phyloP scores from a whole-genome alignment of 2,888 invertebrate species.

The Leucophenga maculata region DNA sequence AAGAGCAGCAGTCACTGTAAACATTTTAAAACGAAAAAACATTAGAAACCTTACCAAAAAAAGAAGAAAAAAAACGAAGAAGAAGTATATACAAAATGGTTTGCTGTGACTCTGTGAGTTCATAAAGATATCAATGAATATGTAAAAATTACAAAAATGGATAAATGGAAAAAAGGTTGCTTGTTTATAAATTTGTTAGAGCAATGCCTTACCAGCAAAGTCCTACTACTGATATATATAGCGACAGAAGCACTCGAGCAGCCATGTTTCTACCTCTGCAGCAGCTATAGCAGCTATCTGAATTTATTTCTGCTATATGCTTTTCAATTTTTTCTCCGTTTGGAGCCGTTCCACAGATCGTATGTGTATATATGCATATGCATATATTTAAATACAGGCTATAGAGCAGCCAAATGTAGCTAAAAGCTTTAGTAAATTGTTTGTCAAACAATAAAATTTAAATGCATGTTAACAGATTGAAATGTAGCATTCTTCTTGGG shows the following conservation, averaged over 20 bases:
- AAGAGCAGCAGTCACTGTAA: too few relatives aligned
- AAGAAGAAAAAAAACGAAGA: too few relatives aligned
- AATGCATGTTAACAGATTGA: constrained; percentile 24
- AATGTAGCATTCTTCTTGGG: constrained; percentile 12
- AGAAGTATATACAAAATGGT: too few relatives aligned
- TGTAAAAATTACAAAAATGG: constrained; percentile 25
- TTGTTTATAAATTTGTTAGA: constrained; percentile 32
- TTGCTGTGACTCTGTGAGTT: constrained; percentile 8
- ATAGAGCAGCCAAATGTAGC: not conserved
- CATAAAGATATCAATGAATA: constrained; percentile 41
- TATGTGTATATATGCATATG: not conserved
- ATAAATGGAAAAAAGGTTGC: constrained; percentile 30
- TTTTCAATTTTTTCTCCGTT: constrained; percentile 13
- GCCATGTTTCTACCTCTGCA: too few relatives aligned
- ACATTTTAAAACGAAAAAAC: too few relatives aligned
- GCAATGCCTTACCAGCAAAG: not conserved
- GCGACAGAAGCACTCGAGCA: too few relatives aligned
- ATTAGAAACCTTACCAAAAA: too few relatives aligned
- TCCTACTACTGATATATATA: too few relatives aligned
- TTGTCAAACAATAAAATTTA: constrained; percentile 27
- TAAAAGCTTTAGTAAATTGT: constrained; percentile 24
- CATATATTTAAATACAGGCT: too few relatives aligned
- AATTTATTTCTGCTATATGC: not conserved
- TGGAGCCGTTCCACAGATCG: not conserved
- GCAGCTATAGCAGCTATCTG: not conserved